Percentiles rank a stretch among this genome's conserved stretches.
Evolutionary conservation across 2,113 vertebrate genomes (phyloP).

Genomic region (Aix galericulata): DNA sequence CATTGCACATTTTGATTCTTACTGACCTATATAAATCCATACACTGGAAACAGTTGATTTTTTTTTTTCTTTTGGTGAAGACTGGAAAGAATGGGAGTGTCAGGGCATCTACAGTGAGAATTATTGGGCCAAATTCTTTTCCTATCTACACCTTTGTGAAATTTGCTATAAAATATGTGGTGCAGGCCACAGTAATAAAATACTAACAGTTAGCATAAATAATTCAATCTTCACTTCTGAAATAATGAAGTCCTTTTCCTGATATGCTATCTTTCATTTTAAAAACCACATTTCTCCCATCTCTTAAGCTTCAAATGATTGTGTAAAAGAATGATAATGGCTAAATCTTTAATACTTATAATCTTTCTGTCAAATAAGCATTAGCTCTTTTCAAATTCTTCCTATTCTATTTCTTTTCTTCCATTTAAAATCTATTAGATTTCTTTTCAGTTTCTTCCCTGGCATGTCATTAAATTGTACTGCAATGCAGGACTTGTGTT

Average conservation of each 20-base stretch:
- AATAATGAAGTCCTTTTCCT: background rate
- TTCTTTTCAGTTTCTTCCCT: background rate
- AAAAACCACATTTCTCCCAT: background rate
- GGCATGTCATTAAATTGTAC: background rate
- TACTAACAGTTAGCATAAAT: background rate
- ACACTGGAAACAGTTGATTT: background rate
- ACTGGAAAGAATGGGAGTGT: background rate
- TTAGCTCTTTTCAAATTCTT: background rate
- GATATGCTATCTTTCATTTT: background rate
- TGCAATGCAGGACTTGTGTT: background rate
- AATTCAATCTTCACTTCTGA: background rate
- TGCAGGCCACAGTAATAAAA: background rate
- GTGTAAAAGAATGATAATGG: background rate
- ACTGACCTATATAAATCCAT: background rate
- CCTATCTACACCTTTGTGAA: background rate
- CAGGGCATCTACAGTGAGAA: background rate
- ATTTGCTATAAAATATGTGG: background rate
- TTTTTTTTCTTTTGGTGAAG: background rate
- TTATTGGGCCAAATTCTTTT: background rate
- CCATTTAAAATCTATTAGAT: background rate
- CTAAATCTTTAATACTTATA: background rate
- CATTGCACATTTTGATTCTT: background rate
- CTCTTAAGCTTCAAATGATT: background rate
- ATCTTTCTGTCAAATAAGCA: background rate
- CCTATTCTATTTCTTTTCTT: background rate